Conservation (phyloP, 2,113 vertebrate genomes). For the Pitta sordida region DNA sequence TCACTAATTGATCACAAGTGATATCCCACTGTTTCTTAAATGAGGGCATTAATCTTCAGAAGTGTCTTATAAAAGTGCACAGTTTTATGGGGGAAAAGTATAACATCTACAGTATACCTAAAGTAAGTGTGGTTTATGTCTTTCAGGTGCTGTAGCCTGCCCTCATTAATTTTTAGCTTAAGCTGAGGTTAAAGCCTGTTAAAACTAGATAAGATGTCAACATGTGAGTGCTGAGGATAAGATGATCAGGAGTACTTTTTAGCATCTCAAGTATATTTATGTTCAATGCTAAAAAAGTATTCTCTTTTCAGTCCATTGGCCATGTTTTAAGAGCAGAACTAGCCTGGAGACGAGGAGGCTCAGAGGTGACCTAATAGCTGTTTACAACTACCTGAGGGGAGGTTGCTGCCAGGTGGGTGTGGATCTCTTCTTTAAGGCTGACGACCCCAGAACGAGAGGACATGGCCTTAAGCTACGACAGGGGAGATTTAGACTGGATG, state of each 20-base stretch:
- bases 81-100: neutral
- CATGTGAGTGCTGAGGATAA: neutral
- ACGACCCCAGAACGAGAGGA: too few species aligned
- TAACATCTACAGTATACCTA: neutral
- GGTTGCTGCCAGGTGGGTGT: too few species aligned
- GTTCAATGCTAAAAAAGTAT: neutral
- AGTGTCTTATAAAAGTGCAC: neutral
- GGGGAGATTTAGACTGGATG: too few species aligned
- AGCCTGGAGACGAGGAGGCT: too few species aligned
- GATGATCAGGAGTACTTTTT: neutral
- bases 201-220: neutral
- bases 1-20: constrained; percentile 47
- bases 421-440: too few species aligned
- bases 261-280: neutral
- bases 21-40: constrained; percentile 32
- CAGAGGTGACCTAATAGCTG: too few species aligned
- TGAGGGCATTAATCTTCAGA: constrained; percentile 30
- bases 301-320: neutral
- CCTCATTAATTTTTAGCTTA: neutral
- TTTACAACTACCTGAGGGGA: too few species aligned
- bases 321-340: neutral
- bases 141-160: neutral
- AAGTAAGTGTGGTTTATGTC: neutral
- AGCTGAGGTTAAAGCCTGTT: neutral
- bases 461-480: too few species aligned